phyloP scores from a whole-genome alignment of 2,888 invertebrate species.

The Lissonota sp. region DNA sequence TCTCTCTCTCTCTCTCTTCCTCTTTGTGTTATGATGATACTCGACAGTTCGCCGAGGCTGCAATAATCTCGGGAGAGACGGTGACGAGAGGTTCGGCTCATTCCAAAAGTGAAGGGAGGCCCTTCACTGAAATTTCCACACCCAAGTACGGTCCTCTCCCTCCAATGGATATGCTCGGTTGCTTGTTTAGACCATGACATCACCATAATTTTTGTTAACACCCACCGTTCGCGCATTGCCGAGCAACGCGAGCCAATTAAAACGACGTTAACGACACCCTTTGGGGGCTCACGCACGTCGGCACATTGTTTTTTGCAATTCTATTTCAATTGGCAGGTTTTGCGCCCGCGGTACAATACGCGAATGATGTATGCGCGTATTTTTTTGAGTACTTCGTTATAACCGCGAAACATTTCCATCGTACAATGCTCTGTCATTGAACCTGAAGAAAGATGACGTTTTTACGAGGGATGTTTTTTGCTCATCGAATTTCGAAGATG shows the following conservation, averaged over 20 bases:
- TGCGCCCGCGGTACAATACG: constrained; percentile 13
- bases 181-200: constrained; percentile 64
- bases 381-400: constrained; percentile 36
- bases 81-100: constrained; percentile 13
- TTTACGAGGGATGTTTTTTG: neutral
- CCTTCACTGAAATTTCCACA: constrained; percentile 45
- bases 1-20: neutral
- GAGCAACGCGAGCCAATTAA: constrained; percentile 66
- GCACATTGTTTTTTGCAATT: constrained; percentile 59
- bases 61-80: constrained; percentile 54
- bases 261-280: constrained; percentile 67
- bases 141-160: constrained; percentile 31
- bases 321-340: constrained; percentile 58
- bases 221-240: constrained; percentile 58
- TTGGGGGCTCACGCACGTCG: constrained; percentile 57
- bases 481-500: neutral
- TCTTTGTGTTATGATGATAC: constrained; percentile 12
- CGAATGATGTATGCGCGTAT: constrained; percentile 41
- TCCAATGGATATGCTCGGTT: constrained; percentile 32
- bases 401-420: constrained; percentile 27
- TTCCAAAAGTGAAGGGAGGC: constrained; percentile 43
- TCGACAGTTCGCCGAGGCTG: constrained; percentile 36
- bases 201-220: constrained; percentile 66
- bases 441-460: neutral
- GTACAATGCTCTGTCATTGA: neutral